phyloP scores from a whole-genome alignment of 2,797 vertebrate genomes.

The Hydrophis major region DNA sequence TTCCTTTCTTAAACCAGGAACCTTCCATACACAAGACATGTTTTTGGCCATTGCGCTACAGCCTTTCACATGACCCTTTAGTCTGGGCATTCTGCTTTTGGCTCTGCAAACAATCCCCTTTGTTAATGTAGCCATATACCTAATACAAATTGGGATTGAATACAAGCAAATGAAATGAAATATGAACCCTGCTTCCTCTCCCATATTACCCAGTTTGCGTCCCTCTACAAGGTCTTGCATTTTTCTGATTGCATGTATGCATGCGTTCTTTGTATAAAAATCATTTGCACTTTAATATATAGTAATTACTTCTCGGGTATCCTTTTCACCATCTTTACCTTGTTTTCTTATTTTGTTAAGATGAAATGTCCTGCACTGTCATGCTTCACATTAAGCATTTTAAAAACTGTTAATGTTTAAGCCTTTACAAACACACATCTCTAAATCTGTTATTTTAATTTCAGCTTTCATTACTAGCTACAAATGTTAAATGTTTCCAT shows the following conservation, averaged over 20 bases:
- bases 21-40: background rate
- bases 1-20: background rate
- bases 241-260: background rate
- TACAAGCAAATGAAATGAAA: background rate
- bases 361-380: slow-evolving; percentile 38
- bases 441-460: slow-evolving; percentile 54
- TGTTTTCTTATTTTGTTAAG: slow-evolving; percentile 47
- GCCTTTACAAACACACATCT: slow-evolving; percentile 30
- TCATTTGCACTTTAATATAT: slow-evolving; percentile 30
- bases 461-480: slow-evolving; percentile 50
- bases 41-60: background rate
- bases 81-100: background rate
- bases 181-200: background rate
- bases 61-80: background rate
- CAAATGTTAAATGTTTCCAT: slow-evolving; percentile 54
- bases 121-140: background rate
- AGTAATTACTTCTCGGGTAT: slow-evolving; percentile 32
- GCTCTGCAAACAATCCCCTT: background rate
- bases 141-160: background rate
- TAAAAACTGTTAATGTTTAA: slow-evolving; percentile 29
- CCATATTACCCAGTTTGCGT: background rate
- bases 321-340: slow-evolving; percentile 39
- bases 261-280: slow-evolving; percentile 23
- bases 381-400: slow-evolving; percentile 25
- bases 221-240: slow-evolving; percentile 25